These are phyloP conservation scores for Sinonovacula constricta DNA, from an alignment of 1,140 invertebrate genomes.

Conservation along the genomic window DNA sequence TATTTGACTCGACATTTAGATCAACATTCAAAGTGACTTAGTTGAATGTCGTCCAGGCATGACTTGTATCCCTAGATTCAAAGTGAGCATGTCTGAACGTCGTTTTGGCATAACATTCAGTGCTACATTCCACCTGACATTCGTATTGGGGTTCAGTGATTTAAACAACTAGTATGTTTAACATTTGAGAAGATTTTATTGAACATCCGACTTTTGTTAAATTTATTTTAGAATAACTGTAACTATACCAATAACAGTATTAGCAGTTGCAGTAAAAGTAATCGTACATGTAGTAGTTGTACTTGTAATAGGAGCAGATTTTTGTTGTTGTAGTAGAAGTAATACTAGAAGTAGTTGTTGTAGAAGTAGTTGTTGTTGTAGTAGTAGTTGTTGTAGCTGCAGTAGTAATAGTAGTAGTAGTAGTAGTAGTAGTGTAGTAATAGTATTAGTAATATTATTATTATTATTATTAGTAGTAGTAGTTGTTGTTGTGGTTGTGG, in stretches of 20 bases:
- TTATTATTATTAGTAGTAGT: not conserved
- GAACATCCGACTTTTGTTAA: too few species aligned
- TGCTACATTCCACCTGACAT: too few species aligned
- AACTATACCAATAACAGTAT: not conserved
- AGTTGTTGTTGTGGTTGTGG: not conserved
- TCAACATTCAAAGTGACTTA: too few species aligned
- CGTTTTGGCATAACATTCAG: too few species aligned
- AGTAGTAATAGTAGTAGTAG: not conserved
- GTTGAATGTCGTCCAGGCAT: too few species aligned
- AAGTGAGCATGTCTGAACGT: too few species aligned
- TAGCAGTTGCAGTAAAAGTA: slow-evolving; percentile 20
- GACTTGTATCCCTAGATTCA: too few species aligned
- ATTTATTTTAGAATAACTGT: too few species aligned
- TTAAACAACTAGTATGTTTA: too few species aligned
- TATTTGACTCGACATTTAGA: too few species aligned
- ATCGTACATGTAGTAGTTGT: slow-evolving; percentile 5
- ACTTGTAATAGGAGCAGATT: not conserved
- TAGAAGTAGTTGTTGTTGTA: not conserved
- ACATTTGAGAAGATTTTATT: too few species aligned
- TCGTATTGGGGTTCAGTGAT: too few species aligned
- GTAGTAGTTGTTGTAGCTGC: slow-evolving; percentile 1
- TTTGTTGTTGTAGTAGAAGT: not conserved
- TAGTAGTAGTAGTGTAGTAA: not conserved
- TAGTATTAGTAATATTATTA: slow-evolving; percentile 14
- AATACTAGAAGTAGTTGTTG: not conserved